These are phyloP conservation scores for Spheniscus mendiculus DNA, from an alignment of 2,113 vertebrate species.

Conservation along the genomic window DNA sequence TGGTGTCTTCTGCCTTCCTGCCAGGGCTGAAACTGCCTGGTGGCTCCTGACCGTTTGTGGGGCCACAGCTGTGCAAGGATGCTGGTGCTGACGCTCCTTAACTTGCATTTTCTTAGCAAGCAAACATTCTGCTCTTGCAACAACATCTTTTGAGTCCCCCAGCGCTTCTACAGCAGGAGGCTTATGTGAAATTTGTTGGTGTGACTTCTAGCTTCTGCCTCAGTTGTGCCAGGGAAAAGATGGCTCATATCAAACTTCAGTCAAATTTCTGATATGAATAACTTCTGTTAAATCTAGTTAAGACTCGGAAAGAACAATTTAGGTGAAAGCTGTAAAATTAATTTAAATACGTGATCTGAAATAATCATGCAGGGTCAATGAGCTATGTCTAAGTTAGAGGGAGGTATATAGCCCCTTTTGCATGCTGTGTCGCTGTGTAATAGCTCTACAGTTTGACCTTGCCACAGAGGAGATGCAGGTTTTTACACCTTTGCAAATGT, in stretches of 20 bases:
- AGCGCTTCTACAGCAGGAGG: not conserved
- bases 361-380: not conserved
- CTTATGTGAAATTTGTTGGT: not conserved
- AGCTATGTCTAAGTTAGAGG: not conserved
- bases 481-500: not conserved
- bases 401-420: not conserved
- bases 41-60: accelerated
- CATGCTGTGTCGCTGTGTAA: not conserved
- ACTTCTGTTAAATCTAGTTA: not conserved
- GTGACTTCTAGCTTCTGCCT: not conserved
- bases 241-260: not conserved
- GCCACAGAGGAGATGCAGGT: not conserved
- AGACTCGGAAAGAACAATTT: not conserved
- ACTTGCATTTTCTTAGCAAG: not conserved
- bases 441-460: not conserved
- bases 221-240: not conserved
- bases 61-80: accelerated
- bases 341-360: not conserved
- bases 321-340: not conserved
- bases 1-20: not conserved
- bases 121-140: not conserved
- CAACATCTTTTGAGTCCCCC: not conserved
- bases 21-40: not conserved
- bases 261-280: not conserved
- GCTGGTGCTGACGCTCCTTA: not conserved